Conservation (phyloP, 2,797 vertebrate species). For the Scomberomorus guttatus region DNA sequence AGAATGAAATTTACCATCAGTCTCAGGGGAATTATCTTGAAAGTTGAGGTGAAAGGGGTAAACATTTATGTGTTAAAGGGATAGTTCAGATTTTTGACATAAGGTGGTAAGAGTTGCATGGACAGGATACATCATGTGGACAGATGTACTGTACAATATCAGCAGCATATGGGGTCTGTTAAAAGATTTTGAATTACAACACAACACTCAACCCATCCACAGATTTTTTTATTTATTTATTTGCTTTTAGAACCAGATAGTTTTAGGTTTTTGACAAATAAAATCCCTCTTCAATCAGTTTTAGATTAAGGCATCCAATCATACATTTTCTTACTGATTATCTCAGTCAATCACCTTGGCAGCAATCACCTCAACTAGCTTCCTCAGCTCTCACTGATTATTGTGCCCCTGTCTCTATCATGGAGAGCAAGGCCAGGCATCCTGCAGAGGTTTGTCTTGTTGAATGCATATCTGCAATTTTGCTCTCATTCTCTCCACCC, state of each 20-base stretch:
- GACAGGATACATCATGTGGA: not conserved
- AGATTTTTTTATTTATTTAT: too few relatives aligned
- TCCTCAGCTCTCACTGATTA: slow-evolving; percentile 21
- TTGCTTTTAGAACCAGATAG: too few relatives aligned
- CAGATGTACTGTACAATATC: not conserved
- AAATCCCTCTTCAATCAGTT: not conserved
- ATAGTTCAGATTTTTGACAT: slow-evolving; percentile 5
- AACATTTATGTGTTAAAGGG: slow-evolving; percentile 29
- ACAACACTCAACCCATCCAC: not conserved
- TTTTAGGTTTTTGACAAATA: too few relatives aligned
- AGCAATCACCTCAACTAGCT: slow-evolving; percentile 25
- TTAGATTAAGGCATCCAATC: slow-evolving; percentile 9
- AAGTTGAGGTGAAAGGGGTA: slow-evolving; percentile 52
- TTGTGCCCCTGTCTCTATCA: not conserved
- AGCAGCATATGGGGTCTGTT: not conserved
- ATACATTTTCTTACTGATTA: slow-evolving; percentile 6
- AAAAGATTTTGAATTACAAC: not conserved
- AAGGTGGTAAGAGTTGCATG: not conserved
- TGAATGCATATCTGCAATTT: slow-evolving; percentile 1
- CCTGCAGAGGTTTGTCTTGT: slow-evolving; percentile 4
- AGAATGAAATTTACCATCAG: slow-evolving; percentile 51
- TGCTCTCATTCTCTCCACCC: not conserved
- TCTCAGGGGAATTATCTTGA: slow-evolving; percentile 49
- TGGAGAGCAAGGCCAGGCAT: not conserved
- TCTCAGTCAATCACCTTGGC: not conserved